Evolutionary conservation across 1,140 invertebrate genomes (phyloP).

Genomic region (Frieseomelitta varia): DNA sequence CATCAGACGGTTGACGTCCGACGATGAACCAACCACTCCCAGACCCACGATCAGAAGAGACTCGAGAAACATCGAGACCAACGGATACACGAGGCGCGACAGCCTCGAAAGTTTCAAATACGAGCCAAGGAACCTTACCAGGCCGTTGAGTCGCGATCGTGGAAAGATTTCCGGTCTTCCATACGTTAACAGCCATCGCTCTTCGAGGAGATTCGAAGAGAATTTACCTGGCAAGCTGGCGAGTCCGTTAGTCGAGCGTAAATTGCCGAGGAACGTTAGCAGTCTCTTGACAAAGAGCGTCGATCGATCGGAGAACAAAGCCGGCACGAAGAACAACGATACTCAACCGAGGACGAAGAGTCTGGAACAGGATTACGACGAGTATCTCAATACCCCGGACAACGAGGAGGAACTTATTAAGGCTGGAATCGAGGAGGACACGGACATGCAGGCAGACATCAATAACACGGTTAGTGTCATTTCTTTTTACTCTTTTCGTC

Average conservation of each 20-base stretch:
- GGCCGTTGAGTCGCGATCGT: conserved; percentile 6
- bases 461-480: conserved; percentile 67
- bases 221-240: conserved; percentile 17
- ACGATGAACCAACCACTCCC: conserved; percentile 67
- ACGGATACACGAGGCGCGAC: conserved; percentile 69
- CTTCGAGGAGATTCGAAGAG: neutral
- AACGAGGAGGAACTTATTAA: conserved; percentile 69
- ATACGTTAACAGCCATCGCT: neutral
- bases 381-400: conserved; percentile 67
- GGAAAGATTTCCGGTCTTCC: neutral
- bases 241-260: conserved; percentile 21
- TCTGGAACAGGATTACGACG: conserved; percentile 74
- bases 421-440: conserved; percentile 51
- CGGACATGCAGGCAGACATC: conserved; percentile 72
- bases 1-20: conserved; percentile 74
- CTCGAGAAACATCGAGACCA: conserved; percentile 70
- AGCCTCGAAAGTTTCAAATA: conserved; percentile 66
- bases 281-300: neutral
- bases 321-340: conserved; percentile 25
- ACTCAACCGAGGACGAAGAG: conserved; percentile 67
- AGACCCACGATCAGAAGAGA: conserved; percentile 64
- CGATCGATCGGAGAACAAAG: conserved; percentile 25
- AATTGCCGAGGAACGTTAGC: conserved; percentile 28
- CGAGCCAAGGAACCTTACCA: conserved; percentile 59
- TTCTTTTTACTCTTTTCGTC: neutral